Evolutionary conservation across 2,888 invertebrate species (phyloP).

Genomic region (Slavum lentiscoides): DNA sequence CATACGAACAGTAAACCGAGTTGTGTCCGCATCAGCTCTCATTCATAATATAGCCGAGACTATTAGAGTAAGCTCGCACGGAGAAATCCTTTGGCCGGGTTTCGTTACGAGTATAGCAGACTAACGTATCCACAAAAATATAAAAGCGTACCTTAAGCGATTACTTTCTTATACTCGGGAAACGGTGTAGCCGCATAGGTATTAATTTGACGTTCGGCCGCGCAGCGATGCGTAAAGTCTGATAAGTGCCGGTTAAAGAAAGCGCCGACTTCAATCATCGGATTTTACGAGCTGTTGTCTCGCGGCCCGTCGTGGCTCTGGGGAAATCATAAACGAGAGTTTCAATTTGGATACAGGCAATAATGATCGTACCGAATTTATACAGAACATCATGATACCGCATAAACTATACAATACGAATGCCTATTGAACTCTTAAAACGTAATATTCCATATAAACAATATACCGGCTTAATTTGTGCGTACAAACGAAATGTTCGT

Average conservation of each 20-base stretch:
- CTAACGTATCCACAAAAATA: neutral
- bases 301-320: neutral
- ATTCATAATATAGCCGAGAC: too few species aligned
- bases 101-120: too few species aligned
- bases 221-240: conserved; percentile 33
- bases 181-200: neutral
- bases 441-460: too few species aligned
- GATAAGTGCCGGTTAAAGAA: conserved; percentile 27
- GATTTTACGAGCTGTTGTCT: conserved; percentile 41
- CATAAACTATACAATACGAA: too few species aligned
- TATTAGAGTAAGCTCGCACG: too few species aligned
- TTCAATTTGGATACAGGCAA: conserved; percentile 14
- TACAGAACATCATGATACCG: too few species aligned
- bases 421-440: too few species aligned
- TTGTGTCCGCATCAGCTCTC: too few species aligned
- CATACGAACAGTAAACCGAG: too few species aligned
- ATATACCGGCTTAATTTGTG: too few species aligned
- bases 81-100: too few species aligned
- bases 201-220: conserved; percentile 20
- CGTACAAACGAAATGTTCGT: too few species aligned
- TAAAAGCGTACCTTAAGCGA: neutral
- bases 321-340: conserved; percentile 41
- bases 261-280: conserved; percentile 26
- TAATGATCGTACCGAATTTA: neutral
- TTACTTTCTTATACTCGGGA: neutral